Evolutionary conservation across 2,113 vertebrate genomes (phyloP).

Genomic region (Lontra canadensis): DNA sequence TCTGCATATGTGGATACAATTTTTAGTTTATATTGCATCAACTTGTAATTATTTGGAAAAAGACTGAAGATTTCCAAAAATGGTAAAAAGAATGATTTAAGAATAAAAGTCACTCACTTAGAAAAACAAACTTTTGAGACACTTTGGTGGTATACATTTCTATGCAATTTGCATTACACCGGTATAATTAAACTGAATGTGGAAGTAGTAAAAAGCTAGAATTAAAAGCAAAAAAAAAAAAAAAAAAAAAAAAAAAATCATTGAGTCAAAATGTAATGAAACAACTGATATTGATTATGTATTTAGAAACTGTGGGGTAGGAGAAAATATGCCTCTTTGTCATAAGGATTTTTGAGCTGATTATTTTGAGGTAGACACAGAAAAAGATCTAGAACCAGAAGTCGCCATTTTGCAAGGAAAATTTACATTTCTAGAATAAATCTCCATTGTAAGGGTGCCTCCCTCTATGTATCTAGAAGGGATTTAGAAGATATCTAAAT

Average conservation of each 20-base stretch:
- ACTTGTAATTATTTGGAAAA: not conserved
- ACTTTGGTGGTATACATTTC: not conserved
- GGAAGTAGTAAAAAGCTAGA: slow-evolving; percentile 3
- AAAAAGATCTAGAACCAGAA: not conserved
- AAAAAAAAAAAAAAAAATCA: not conserved
- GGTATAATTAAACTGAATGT: slow-evolving; percentile 18
- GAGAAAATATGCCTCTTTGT: not conserved
- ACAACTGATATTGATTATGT: not conserved
- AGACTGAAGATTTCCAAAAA: not conserved
- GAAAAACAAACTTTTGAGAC: not conserved
- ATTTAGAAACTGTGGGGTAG: not conserved
- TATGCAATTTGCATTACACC: not conserved
- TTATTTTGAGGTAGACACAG: not conserved
- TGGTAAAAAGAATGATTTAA: not conserved
- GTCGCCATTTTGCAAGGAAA: not conserved
- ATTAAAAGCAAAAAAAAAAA: not conserved
- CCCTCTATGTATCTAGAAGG: not conserved
- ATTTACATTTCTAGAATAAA: not conserved
- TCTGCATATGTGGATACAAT: not conserved
- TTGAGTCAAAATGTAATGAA: not conserved
- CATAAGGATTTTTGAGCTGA: not conserved
- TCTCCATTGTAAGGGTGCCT: not conserved
- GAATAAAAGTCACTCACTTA: not conserved
- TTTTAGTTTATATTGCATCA: not conserved
- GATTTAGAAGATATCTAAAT: not conserved